Evolutionary conservation across 2,113 vertebrate species (phyloP).

Genomic region (Crotalus horridus): DNA sequence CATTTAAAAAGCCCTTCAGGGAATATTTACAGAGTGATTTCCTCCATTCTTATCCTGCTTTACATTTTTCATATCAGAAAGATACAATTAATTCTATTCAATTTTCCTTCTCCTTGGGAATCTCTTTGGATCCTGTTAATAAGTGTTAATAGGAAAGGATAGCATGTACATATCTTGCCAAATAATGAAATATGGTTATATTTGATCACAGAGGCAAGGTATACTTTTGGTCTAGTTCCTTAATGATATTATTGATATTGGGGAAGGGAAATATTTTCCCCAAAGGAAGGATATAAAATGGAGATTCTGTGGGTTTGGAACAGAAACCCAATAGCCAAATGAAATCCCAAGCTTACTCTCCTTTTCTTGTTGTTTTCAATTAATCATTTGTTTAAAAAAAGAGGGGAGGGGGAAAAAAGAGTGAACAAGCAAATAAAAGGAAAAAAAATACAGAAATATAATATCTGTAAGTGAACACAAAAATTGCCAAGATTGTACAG

Average conservation of each 20-base stretch:
- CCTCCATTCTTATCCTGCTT: background rate
- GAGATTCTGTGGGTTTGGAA: background rate
- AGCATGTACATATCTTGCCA: background rate
- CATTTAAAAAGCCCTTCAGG: constrained; percentile 20
- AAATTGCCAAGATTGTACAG: background rate
- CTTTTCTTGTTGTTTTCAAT: background rate
- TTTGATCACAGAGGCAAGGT: constrained; percentile 37
- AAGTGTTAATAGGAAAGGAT: constrained; percentile 29
- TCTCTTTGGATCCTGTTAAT: constrained; percentile 28
- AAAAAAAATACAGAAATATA: background rate
- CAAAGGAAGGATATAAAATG: background rate
- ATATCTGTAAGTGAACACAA: background rate
- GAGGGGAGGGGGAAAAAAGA: background rate
- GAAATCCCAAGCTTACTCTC: background rate
- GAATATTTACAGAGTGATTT: background rate
- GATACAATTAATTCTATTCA: constrained; percentile 27
- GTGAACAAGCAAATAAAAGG: background rate
- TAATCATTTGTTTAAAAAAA: background rate
- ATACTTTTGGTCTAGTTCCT: background rate
- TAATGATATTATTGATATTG: too few relatives aligned
- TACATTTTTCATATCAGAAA: constrained; percentile 4
- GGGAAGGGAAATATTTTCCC: background rate
- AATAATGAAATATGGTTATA: constrained; percentile 25
- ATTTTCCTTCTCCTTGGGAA: background rate
- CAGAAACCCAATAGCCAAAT: background rate